These are phyloP conservation scores for Epinotia ramella DNA, from an alignment of 2,888 invertebrate genomes.

Conservation along the genomic window DNA sequence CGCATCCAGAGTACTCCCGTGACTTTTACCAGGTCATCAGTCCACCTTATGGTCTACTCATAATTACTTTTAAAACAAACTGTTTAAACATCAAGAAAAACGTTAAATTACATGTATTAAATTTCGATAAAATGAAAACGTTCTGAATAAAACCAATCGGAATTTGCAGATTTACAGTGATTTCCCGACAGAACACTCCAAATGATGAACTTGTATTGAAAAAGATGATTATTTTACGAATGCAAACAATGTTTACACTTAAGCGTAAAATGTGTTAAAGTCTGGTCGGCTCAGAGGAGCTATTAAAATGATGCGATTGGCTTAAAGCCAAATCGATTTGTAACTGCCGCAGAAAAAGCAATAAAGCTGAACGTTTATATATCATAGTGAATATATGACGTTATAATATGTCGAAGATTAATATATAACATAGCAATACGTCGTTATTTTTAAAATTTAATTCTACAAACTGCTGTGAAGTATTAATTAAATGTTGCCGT, in stretches of 20 bases:
- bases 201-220: neutral
- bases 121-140: neutral
- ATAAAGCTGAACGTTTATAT: constrained; percentile 80
- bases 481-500: neutral
- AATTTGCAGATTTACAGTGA: neutral
- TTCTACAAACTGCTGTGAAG: too few species aligned
- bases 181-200: neutral
- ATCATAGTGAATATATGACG: constrained; percentile 70
- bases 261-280: constrained; percentile 22
- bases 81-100: too few species aligned
- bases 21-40: too few species aligned
- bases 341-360: constrained; percentile 81
- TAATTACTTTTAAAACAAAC: too few species aligned
- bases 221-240: constrained; percentile 7
- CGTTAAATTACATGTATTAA: neutral
- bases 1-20: too few species aligned
- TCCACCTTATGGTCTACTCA: too few species aligned
- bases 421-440: neutral
- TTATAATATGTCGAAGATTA: constrained; percentile 43
- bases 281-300: constrained; percentile 49
- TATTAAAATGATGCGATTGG: constrained; percentile 81
- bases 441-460: too few species aligned
- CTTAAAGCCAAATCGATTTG: constrained; percentile 82
- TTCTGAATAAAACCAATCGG: neutral
- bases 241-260: constrained; percentile 7